Percentiles rank a stretch among this genome's conserved stretches.
These are phyloP conservation scores for Xylophagus ater DNA, from an alignment of 2,888 invertebrate species.

Conservation along the genomic window DNA sequence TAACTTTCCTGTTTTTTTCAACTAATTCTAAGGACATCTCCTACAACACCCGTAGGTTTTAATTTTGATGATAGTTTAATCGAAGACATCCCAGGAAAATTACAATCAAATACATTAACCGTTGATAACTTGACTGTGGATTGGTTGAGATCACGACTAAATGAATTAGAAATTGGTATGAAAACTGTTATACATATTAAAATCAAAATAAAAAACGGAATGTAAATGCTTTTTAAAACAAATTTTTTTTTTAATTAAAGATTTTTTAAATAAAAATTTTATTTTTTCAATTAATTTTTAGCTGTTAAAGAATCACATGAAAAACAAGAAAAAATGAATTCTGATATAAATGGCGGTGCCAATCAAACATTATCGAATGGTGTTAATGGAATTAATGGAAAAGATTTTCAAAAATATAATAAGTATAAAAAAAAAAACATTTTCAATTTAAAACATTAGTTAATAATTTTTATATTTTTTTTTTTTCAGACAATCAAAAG, in stretches of 20 bases:
- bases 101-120: constrained; percentile 76
- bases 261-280: too few species aligned
- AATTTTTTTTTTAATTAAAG: too few species aligned
- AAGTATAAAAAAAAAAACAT: neutral
- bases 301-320: constrained; percentile 69
- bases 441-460: neutral
- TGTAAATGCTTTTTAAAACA: too few species aligned
- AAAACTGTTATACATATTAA: too few species aligned
- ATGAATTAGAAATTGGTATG: constrained; percentile 64
- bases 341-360: constrained; percentile 28
- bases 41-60: constrained; percentile 65
- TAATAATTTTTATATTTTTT: neutral
- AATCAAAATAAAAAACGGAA: too few species aligned
- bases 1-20: neutral
- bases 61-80: constrained; percentile 80
- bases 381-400: constrained; percentile 41
- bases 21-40: constrained; percentile 53
- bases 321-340: constrained; percentile 49
- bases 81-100: constrained; percentile 77
- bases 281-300: too few species aligned
- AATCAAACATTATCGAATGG: constrained; percentile 44
- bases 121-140: constrained; percentile 89
- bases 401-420: constrained; percentile 38
- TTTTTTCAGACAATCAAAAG: constrained; percentile 44
- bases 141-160: constrained; percentile 69